Base-by-base conservation (phyloP, 2,888 invertebrate species). In the Apodemia mormo region DNA sequence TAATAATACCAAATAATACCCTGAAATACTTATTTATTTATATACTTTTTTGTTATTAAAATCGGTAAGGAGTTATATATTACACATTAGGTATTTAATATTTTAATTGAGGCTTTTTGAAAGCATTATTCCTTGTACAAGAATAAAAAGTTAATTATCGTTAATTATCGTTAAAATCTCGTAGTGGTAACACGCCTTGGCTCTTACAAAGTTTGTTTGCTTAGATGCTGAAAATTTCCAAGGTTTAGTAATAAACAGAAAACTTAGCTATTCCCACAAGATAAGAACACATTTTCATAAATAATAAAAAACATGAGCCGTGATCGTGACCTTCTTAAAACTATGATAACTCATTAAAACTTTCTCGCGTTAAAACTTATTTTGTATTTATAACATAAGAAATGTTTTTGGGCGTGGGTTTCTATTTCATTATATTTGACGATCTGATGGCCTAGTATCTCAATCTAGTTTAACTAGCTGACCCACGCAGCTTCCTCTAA, bases 141-240 rank as follows among this genome's bases (percentile, higher is more conserved):
- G 8, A 14, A 49, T 49, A 49, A 49, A 49, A 49, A 49, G 45
- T 45, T 22, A 22, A 22, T 22, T 22, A 22, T 22, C 22, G 33
- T 33, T 49, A 49, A 49, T 49, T 49, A 49, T 49, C 49, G 49
- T 49, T 49, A 49, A 49, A 49, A 49, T 49, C 49, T 49, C 49
- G 49, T 14, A 49, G 49, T 14, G 14, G 49, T 14, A 49, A 49
- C 49, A 49, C 49, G 49, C 49, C 49, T 49, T 49, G 49, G 49
- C 49, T 49, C 5, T 58, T 58, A 58, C 29, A 52, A 33, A 67
- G 33, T 65, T 45, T 66, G 66, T 58, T 72, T 65, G 30, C 58
- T 58, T 58, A 58, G 29, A 30, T 14, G 58, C 1, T 6, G 58
- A 14, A 58, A 58, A 30, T 58, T 58, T 58, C 30, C 58, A 58